Evolutionary conservation across 1,140 invertebrate genomes (phyloP).

Genomic region (Cephus cinctus): DNA sequence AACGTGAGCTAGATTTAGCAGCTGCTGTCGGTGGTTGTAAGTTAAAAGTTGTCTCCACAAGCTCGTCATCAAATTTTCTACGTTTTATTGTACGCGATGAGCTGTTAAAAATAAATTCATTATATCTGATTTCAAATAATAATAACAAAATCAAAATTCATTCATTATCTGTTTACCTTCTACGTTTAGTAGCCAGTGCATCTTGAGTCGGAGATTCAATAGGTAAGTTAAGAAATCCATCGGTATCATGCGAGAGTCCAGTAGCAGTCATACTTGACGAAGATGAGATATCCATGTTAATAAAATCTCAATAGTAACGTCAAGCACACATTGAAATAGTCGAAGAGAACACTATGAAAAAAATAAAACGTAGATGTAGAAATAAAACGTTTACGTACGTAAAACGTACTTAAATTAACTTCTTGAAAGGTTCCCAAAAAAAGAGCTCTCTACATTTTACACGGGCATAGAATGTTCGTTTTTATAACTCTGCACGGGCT

Average conservation of each 20-base stretch:
- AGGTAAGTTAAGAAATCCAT: constrained; percentile 2
- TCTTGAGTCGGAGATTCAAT: constrained; percentile 8
- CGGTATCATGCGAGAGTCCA: not conserved
- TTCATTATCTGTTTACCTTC: not conserved
- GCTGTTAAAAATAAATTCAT: constrained; percentile 53
- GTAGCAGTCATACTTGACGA: not conserved
- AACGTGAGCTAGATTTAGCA: constrained; percentile 59
- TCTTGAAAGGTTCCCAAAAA: too few species aligned
- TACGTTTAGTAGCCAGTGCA: constrained; percentile 13
- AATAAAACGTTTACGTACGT: too few species aligned
- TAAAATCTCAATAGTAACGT: not conserved
- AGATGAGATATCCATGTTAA: constrained; percentile 5
- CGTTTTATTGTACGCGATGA: constrained; percentile 92
- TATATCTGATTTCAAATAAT: not conserved
- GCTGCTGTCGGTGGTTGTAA: constrained; percentile 66
- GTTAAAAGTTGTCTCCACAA: constrained; percentile 80
- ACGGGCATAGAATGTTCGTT: too few species aligned
- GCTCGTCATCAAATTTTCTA: constrained; percentile 94
- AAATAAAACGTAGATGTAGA: too few species aligned
- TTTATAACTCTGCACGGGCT: too few species aligned
- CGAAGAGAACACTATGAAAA: too few species aligned
- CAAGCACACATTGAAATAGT: not conserved
- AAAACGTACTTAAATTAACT: too few species aligned
- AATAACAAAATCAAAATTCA: constrained; percentile 2
- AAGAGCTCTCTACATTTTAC: too few species aligned